A percentile compares a stretch with the other conserved stretches of the same genome.
Evolutionary conservation across 2,888 invertebrate genomes (phyloP).

Genomic region (Hemicrepidius hirtus): DNA sequence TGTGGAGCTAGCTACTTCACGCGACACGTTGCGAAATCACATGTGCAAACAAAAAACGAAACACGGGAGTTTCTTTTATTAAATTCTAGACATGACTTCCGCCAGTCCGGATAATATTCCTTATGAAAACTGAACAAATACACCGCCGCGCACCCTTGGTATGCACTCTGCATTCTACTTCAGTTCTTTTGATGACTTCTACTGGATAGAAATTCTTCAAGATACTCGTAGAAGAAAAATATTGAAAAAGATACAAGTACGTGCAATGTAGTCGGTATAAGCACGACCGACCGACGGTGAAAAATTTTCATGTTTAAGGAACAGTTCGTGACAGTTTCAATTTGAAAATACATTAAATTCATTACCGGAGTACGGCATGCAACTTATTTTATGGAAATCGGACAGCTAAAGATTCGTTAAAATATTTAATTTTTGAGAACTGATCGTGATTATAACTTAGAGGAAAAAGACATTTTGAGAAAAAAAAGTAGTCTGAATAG

Average conservation of each 20-base stretch:
- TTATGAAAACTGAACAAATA: slow-evolving; percentile 18
- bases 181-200: slow-evolving; percentile 13
- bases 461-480: no score
- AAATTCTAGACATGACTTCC: slow-evolving; percentile 34
- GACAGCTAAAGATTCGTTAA: no score
- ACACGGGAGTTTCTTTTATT: slow-evolving; percentile 24
- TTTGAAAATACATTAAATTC: no score
- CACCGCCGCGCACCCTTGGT: slow-evolving; percentile 10
- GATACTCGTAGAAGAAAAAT: neutral
- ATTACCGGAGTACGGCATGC: no score
- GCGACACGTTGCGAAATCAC: slow-evolving; percentile 23
- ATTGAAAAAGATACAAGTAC: slow-evolving; percentile 18
- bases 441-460: no score
- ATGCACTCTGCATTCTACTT: slow-evolving; percentile 20
- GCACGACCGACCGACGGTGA: neutral
- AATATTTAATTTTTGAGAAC: no score
- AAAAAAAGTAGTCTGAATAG: no score
- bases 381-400: no score
- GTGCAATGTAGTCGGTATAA: neutral
- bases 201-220: neutral
- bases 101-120: slow-evolving; percentile 19
- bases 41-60: slow-evolving; percentile 30
- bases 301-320: no score
- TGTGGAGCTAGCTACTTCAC: slow-evolving; percentile 6
- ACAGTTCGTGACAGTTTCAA: no score